phyloP scores from a whole-genome alignment of 2,113 vertebrate species.

The Sorex fumeus region DNA sequence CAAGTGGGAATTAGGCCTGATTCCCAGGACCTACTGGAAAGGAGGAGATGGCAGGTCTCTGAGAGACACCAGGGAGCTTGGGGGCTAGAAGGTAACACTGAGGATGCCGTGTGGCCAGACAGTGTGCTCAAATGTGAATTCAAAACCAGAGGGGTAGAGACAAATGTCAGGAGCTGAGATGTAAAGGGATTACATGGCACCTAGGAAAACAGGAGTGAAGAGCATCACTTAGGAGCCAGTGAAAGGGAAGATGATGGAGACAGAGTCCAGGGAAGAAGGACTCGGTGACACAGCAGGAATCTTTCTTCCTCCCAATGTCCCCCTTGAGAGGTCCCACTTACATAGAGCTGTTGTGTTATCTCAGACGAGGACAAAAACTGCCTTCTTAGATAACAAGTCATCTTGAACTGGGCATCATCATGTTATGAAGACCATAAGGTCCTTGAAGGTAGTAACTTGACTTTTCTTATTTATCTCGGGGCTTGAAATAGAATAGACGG shows the following conservation, averaged over 20 bases:
- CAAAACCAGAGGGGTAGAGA: neutral
- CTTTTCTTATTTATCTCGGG: neutral
- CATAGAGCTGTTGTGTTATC: neutral
- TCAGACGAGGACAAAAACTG: no score
- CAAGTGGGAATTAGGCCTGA: neutral
- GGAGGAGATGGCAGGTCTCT: neutral
- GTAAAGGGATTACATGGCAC: neutral
- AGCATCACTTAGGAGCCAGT: neutral
- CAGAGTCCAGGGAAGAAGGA: neutral
- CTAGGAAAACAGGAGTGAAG: neutral
- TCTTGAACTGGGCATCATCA: no score
- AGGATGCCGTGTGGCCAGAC: neutral
- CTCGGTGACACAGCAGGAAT: rapidly evolving
- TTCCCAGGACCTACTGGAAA: neutral
- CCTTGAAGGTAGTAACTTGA: neutral
- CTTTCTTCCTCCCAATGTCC: neutral
- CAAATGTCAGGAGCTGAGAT: neutral
- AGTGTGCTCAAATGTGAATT: neutral
- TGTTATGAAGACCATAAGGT: neutral
- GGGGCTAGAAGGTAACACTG: neutral
- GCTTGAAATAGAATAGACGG: neutral
- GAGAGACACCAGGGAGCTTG: neutral
- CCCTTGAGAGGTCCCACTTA: neutral
- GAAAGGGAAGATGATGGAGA: neutral
- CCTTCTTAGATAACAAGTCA: no score